Evolutionary conservation across 2,113 vertebrate genomes (phyloP), one percentile per base, ranked within the genome.

Genomic region (Cairina moschata): DNA sequence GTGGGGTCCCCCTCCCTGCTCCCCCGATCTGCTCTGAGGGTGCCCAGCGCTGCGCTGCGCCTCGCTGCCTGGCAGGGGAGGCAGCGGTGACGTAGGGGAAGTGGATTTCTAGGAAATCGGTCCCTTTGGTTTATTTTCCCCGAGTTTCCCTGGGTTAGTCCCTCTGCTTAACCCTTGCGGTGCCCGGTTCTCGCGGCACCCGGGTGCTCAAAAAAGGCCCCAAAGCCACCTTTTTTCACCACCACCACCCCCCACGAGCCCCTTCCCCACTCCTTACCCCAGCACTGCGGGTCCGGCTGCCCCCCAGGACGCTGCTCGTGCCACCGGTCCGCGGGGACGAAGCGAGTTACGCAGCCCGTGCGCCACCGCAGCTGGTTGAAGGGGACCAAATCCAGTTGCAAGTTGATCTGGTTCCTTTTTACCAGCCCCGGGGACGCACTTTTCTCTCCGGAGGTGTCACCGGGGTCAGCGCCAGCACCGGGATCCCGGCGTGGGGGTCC

Each of bases 391-490:
- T 97, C 98, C 95, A 95, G 92, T 96, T 86, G 86, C 95, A 95
- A 97, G 88, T 97, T 96, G 98, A 98, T 98, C 97, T 98, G 98
- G 98, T 98, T 98, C 98, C 97, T 98, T 98, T 98, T 98, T 92
- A 98, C 98, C 98, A 98, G 97, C 97, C 90, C 83, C 96, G 97
- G 97, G 89, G 86, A 96, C 77, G 6, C 94, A 92, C 10, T 20
- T 1, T 1, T 78, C 42, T 93, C 74, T 92, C 80, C 31, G 2
- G 32, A 59, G 31, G 42, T 0, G 5, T 55, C 12, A 0, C 63
- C 54, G 11, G 62, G 31, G 29, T 13, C 3, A 3, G 21, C 12
- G 50, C 12, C 25, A 69, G 13, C 3, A 2, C 1, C 20, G 26
- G 58, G 10, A n/a, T 85, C 48, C 83, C 0, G 68, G 63, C 2